Conservation (phyloP, 2,113 vertebrate species). For the Brevimyrus niger region DNA sequence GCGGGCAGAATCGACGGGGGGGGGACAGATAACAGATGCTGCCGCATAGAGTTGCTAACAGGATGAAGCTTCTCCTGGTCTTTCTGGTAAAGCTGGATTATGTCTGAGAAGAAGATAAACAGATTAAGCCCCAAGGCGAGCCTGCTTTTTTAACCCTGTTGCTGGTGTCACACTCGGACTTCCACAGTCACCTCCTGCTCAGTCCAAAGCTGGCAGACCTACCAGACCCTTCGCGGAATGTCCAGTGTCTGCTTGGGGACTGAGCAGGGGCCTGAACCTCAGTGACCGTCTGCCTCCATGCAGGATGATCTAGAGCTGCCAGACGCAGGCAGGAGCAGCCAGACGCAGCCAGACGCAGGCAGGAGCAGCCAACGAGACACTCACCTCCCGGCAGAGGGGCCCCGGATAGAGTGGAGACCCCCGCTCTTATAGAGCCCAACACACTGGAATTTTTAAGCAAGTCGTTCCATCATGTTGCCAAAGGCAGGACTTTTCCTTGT, state of each 20-base stretch:
- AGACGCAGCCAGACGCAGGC: too few relatives aligned
- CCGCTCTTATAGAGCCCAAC: constrained; percentile 24
- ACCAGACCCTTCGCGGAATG: constrained; percentile 11
- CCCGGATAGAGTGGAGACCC: constrained; percentile 38
- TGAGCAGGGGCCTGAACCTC: neutral
- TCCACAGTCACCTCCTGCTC: constrained; percentile 14
- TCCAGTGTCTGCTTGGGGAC: neutral
- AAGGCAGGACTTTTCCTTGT: constrained; percentile 58
- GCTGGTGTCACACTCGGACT: constrained; percentile 51
- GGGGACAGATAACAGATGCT: constrained; percentile 66
- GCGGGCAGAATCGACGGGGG: constrained; percentile 18
- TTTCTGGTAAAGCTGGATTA: constrained; percentile 79
- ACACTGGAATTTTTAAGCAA: constrained; percentile 24
- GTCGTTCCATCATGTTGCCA: constrained; percentile 62
- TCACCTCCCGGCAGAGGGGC: constrained; percentile 7
- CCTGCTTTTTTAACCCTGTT: constrained; percentile 65
- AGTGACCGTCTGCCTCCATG: neutral
- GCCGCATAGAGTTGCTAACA: constrained; percentile 73
- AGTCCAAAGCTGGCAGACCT: neutral
- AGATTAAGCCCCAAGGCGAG: constrained; percentile 82
- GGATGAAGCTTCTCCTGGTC: constrained; percentile 72
- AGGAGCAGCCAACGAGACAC: neutral
- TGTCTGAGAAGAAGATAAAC: constrained; percentile 80
- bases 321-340: too few relatives aligned
- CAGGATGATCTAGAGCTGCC: neutral